Evolutionary conservation across 2,113 vertebrate genomes (phyloP).

Genomic region (Ceyx cyanopectus): DNA sequence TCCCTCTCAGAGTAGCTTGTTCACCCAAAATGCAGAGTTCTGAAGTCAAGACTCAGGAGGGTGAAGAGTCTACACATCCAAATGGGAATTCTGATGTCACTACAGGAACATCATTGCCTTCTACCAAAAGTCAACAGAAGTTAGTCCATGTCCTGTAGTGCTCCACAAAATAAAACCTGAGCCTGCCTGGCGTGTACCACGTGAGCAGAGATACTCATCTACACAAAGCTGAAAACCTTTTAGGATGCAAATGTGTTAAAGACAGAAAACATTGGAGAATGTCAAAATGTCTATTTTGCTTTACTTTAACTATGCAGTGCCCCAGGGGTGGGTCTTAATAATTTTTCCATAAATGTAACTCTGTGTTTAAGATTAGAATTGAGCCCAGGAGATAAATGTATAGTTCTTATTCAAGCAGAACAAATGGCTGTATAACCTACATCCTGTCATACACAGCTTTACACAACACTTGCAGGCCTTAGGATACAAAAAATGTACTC

Average conservation of each 20-base stretch:
- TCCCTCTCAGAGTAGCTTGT: not conserved
- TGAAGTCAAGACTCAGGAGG: not conserved
- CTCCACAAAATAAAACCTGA: not conserved
- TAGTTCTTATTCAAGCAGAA: not conserved
- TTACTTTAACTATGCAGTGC: not conserved
- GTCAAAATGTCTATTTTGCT: not conserved
- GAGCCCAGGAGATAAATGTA: conserved; percentile 16
- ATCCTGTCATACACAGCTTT: not conserved
- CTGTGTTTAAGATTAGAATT: conserved; percentile 16
- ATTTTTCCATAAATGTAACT: not conserved
- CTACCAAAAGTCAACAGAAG: not conserved
- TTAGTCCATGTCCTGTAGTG: rapidly evolving
- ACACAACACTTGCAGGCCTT: not conserved
- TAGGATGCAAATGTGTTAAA: not conserved
- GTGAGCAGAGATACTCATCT: not conserved
- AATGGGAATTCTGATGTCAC: not conserved
- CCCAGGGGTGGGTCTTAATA: not conserved
- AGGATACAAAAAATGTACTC: not conserved
- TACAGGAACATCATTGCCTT: not conserved
- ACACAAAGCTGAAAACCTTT: not conserved
- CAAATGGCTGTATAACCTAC: not conserved
- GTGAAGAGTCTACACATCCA: not conserved
- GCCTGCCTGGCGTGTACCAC: not conserved
- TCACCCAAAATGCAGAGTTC: not conserved
- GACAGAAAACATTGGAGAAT: not conserved